These are phyloP conservation scores for Caenorhabditis sp. DNA, from an alignment of 2,888 invertebrate genomes.

Conservation along the genomic window DNA sequence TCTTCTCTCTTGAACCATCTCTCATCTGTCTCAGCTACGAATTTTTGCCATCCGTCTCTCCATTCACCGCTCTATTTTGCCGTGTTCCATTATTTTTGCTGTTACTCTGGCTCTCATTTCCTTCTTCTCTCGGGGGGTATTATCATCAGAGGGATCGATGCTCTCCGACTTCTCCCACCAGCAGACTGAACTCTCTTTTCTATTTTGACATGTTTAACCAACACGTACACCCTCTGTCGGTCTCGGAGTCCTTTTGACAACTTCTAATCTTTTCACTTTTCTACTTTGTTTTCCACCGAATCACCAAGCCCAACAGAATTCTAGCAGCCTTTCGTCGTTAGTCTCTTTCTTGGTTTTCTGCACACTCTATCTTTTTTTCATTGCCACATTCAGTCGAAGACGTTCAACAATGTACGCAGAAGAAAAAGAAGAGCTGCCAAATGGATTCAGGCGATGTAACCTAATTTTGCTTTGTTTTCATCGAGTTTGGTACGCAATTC, in stretches of 20 bases:
- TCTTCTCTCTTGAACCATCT: conserved; percentile 51
- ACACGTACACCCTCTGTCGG: conserved; percentile 24
- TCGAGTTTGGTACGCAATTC: conserved; percentile 63
- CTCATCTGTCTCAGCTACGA: conserved; percentile 52
- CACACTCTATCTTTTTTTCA: neutral
- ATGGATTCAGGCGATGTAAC: conserved; percentile 62
- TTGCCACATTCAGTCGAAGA: conserved; percentile 29
- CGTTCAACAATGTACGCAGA: conserved; percentile 33
- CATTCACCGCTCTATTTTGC: conserved; percentile 49
- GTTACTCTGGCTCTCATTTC: conserved; percentile 56
- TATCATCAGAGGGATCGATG: conserved; percentile 53
- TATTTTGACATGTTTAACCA: conserved; percentile 62
- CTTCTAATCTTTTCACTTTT: conserved; percentile 43
- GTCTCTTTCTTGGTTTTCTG: conserved; percentile 13
- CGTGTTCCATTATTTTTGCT: conserved; percentile 58
- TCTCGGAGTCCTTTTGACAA: conserved; percentile 47
- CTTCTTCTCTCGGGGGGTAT: conserved; percentile 50
- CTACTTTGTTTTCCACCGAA: conserved; percentile 30
- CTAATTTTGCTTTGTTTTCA: conserved; percentile 60
- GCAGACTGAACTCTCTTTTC: conserved; percentile 49
- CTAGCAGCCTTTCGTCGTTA: neutral
- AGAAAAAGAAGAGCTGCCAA: conserved; percentile 56
- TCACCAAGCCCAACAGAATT: too few species aligned
- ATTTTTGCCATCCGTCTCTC: conserved; percentile 32
- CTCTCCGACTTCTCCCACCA: conserved; percentile 21